Conservation (phyloP, 2,113 vertebrate genomes). For the Eptesicus fuscus region DNA sequence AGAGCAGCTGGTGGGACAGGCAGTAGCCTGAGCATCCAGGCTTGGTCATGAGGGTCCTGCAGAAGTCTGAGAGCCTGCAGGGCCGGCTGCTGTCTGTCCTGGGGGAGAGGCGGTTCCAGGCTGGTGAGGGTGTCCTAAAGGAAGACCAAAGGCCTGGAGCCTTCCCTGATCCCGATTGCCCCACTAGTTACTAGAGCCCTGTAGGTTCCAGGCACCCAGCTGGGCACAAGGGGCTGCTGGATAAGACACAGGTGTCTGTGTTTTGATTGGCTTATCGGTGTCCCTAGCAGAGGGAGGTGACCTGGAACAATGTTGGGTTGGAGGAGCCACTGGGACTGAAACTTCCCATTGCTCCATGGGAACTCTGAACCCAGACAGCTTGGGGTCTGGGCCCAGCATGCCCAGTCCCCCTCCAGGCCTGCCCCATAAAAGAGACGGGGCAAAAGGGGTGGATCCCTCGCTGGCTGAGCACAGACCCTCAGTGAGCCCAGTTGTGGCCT, state of each 20-base stretch:
- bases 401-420: not conserved
- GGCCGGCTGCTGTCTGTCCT: constrained; percentile 84
- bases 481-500: not conserved
- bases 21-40: constrained; percentile 83
- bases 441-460: not conserved
- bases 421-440: not conserved
- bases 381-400: not conserved
- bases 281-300: not conserved
- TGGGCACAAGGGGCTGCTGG: not conserved
- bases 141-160: not conserved
- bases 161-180: not conserved
- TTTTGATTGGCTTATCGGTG: not conserved
- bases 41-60: constrained; percentile 84
- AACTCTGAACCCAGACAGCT: not conserved
- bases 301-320: not conserved
- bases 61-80: constrained; percentile 84
- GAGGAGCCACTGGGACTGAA: not conserved
- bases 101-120: not conserved
- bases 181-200: not conserved
- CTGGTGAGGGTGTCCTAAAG: not conserved
- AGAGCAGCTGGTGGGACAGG: constrained; percentile 91
- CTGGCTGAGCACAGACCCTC: not conserved
- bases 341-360: not conserved
- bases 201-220: not conserved
- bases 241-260: not conserved